These are phyloP conservation scores for Globia sparganii DNA, from an alignment of 2,888 invertebrate species.

Conservation along the genomic window DNA sequence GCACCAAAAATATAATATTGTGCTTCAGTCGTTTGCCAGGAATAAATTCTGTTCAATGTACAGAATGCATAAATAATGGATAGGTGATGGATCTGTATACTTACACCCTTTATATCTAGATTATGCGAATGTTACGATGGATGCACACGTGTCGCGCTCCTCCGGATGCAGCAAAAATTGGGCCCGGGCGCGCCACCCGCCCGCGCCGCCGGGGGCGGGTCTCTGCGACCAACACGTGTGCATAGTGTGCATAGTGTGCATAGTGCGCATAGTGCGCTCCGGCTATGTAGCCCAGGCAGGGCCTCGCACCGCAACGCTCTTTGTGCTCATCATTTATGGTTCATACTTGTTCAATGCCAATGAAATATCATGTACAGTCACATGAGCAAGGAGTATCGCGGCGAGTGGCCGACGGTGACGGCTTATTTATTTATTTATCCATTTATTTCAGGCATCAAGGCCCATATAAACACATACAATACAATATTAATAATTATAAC, in stretches of 20 bases:
- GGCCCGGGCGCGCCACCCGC: background rate
- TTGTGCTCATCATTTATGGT: background rate
- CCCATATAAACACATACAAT: too few relatives aligned
- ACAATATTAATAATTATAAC: too few relatives aligned
- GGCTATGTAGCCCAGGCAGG: background rate
- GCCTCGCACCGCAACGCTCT: background rate
- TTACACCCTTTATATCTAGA: background rate
- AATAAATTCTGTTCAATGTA: background rate
- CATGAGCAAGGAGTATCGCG: background rate
- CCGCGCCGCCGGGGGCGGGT: conserved; percentile 1
- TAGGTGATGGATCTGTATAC: background rate
- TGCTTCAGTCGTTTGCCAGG: background rate
- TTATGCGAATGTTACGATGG: background rate
- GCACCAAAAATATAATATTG: too few relatives aligned
- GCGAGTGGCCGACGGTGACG: background rate
- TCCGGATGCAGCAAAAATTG: background rate
- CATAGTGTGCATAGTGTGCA: too few relatives aligned
- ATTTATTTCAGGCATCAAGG: too few relatives aligned
- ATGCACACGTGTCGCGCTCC: conserved; percentile 8
- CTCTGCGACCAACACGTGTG: conserved; percentile 23
- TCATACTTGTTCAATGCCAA: conserved; percentile 1
- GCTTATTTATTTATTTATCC: too few relatives aligned
- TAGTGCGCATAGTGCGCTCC: too few relatives aligned
- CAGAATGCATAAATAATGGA: background rate
- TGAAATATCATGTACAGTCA: background rate